A percentile compares a stretch with the other conserved stretches of the same genome.
These are phyloP conservation scores for Batillaria attramentaria DNA, from an alignment of 1,140 invertebrate species.

Conservation along the genomic window DNA sequence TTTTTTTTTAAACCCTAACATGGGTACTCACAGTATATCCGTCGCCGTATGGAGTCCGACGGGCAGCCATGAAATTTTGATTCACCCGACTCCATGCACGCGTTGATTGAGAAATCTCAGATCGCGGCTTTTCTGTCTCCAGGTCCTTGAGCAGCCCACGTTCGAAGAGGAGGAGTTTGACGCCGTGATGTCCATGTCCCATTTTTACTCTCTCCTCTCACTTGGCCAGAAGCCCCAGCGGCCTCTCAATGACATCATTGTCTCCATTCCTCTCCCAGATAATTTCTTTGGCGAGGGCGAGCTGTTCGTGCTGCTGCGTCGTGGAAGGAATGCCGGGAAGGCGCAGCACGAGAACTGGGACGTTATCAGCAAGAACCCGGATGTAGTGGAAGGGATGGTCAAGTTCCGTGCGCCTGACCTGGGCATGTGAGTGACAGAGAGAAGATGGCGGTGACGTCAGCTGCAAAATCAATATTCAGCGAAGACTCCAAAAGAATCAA, in stretches of 20 bases:
- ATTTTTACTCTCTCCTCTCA: conserved; percentile 31
- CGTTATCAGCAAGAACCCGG: conserved; percentile 19
- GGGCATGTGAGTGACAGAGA: background rate
- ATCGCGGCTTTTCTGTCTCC: background rate
- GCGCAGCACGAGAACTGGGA: background rate
- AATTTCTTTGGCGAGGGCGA: conserved; percentile 26
- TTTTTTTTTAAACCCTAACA: too few relatives aligned
- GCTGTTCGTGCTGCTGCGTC: conserved; percentile 16
- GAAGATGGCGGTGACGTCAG: too few relatives aligned
- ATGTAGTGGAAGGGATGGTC: conserved; percentile 6
- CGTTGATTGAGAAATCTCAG: conserved; percentile 8
- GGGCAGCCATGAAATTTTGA: background rate
- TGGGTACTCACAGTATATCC: too few relatives aligned
- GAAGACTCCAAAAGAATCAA: too few relatives aligned
- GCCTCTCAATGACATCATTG: conserved; percentile 4
- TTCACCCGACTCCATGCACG: background rate
- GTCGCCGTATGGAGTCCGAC: background rate
- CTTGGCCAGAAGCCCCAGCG: background rate
- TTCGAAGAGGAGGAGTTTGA: conserved; percentile 31
- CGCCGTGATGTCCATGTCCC: conserved; percentile 29
- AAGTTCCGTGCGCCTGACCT: conserved; percentile 8
- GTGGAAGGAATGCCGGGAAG: background rate
- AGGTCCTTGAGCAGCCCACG: conserved; percentile 24
- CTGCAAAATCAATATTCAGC: too few relatives aligned
- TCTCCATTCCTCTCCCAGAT: conserved; percentile 28